Conservation (phyloP, 2,113 vertebrate genomes). For the Zapornia atra region DNA sequence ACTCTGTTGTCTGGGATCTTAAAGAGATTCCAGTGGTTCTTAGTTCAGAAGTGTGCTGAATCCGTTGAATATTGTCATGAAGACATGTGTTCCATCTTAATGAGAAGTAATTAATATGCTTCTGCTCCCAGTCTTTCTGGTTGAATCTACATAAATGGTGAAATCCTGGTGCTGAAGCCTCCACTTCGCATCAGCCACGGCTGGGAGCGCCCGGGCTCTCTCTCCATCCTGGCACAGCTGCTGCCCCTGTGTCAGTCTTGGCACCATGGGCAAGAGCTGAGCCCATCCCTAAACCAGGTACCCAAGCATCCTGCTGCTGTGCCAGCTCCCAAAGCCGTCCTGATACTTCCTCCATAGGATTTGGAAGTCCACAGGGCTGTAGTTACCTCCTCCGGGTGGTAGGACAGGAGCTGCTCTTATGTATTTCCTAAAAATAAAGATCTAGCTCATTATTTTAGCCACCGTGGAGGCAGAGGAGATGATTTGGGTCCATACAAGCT, state of each 20-base stretch:
- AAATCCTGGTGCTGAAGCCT: not conserved
- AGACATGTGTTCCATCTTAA: not conserved
- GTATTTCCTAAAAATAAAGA: fast-evolving
- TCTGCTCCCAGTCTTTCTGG: not conserved
- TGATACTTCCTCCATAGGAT: not conserved
- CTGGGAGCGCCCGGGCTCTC: not conserved
- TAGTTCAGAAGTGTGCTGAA: not conserved
- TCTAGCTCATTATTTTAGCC: not conserved
- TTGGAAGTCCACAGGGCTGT: fast-evolving
- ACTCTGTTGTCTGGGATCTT: not conserved
- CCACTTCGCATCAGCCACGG: not conserved
- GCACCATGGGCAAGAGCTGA: not conserved
- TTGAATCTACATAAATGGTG: fast-evolving
- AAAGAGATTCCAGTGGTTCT: not conserved
- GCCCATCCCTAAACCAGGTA: not conserved
- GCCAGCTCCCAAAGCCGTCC: fast-evolving
- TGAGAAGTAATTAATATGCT: not conserved
- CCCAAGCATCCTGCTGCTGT: fast-evolving
- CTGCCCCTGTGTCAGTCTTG: not conserved
- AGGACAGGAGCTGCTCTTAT: fast-evolving
- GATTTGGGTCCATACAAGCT: fast-evolving
- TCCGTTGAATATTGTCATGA: not conserved
- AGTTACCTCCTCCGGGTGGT: not conserved
- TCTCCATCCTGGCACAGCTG: not conserved
- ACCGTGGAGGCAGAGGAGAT: not conserved